These are phyloP conservation scores for Chrosomus eos DNA, from an alignment of 2,797 vertebrate genomes.

Conservation along the genomic window DNA sequence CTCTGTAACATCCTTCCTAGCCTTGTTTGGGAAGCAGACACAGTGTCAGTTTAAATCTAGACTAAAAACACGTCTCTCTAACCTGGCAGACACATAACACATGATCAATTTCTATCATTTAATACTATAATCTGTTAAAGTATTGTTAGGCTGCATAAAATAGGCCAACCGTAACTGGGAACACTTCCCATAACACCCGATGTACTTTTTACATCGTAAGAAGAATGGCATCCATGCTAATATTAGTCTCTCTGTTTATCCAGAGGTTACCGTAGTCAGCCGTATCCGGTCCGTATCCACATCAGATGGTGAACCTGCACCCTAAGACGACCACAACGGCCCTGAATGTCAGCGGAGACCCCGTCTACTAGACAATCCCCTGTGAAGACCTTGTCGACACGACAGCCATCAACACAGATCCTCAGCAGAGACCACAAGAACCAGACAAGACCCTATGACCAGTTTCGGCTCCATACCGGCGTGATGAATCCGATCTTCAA, in stretches of 20 bases:
- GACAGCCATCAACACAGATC: background rate
- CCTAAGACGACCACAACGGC: background rate
- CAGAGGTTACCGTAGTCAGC: conserved; percentile 1
- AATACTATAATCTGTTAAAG: background rate
- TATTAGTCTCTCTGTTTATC: background rate
- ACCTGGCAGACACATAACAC: background rate
- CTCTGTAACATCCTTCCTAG: background rate
- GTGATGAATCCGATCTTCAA: background rate
- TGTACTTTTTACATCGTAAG: background rate
- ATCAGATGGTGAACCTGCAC: background rate
- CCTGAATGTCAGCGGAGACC: background rate
- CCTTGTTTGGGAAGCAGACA: background rate
- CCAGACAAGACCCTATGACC: background rate
- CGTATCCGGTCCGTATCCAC: background rate
- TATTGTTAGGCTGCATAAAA: background rate
- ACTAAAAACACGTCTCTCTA: background rate
- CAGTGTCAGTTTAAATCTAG: background rate
- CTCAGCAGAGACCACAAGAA: background rate
- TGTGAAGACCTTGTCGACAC: background rate
- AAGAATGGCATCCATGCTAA: background rate
- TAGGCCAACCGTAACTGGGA: background rate
- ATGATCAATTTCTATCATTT: background rate
- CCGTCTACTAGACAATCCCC: background rate
- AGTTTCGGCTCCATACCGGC: background rate
- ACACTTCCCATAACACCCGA: background rate